Conservation (phyloP, 2,797 vertebrate species). For the Peromyscus melanophrys region DNA sequence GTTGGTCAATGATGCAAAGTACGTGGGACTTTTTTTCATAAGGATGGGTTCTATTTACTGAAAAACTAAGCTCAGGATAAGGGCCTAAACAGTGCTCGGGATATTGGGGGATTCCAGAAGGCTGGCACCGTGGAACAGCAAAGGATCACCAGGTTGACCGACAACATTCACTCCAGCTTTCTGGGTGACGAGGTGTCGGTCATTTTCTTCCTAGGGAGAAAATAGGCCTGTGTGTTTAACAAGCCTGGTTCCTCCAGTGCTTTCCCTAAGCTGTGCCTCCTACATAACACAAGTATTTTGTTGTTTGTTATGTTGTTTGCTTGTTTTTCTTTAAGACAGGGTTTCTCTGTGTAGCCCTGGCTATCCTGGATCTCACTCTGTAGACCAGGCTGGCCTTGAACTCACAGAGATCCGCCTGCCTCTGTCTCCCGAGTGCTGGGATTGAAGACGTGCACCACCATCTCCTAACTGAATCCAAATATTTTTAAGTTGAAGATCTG, state of each 20-base stretch:
- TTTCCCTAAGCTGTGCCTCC: not conserved
- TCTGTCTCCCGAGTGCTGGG: not conserved
- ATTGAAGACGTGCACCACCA: not conserved
- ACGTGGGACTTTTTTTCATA: no score
- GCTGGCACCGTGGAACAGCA: not conserved
- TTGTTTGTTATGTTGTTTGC: not conserved
- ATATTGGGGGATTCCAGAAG: not conserved
- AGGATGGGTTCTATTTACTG: not conserved
- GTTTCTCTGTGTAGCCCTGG: not conserved
- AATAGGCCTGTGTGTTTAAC: not conserved
- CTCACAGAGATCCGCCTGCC: no score
- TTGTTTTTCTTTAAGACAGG: not conserved
- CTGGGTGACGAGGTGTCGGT: not conserved
- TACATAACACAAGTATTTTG: not conserved
- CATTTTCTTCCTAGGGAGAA: not conserved
- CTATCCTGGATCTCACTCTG: not conserved
- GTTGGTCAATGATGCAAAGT: not conserved
- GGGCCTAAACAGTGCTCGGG: not conserved
- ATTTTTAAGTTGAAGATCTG: constrained; percentile 43
- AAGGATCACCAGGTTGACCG: no score
- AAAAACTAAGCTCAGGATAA: not conserved
- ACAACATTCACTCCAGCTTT: not conserved
- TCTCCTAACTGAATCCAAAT: not conserved
- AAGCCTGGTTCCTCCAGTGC: no score
- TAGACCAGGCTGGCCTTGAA: no score